Conservation (phyloP, 2,113 vertebrate species). For the Himantopus leucocephalus region DNA sequence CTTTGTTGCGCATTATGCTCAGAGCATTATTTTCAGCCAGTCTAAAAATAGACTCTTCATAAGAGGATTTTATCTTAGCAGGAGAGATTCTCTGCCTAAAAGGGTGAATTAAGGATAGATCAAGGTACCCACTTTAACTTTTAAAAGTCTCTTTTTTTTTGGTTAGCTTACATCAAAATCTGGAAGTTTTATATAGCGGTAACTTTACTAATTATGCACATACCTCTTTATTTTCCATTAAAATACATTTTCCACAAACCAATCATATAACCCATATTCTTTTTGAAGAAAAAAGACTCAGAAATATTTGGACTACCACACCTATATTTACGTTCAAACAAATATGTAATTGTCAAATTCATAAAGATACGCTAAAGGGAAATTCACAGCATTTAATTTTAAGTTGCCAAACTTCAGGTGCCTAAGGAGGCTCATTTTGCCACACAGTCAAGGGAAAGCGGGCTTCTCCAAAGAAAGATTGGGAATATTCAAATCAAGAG, state of each 20-base stretch:
- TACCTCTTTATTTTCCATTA: background rate
- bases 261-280: background rate
- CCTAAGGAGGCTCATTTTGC: background rate
- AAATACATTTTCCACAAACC: background rate
- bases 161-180: background rate
- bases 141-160: background rate
- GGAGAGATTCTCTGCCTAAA: slow-evolving; percentile 11
- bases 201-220: background rate
- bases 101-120: slow-evolving; percentile 49
- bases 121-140: background rate
- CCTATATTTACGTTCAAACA: background rate
- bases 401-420: background rate
- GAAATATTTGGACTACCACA: background rate
- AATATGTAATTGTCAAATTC: background rate
- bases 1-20: background rate
- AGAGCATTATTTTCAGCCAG: slow-evolving; percentile 33
- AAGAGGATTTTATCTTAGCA: slow-evolving; percentile 46
- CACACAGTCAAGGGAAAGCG: background rate
- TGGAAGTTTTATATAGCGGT: background rate
- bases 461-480: background rate
- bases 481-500: background rate
- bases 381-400: background rate
- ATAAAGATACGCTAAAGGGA: background rate
- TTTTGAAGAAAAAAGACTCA: background rate
- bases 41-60: slow-evolving; percentile 31